Evolutionary conservation across 2,888 invertebrate species (phyloP).

Genomic region (Acrobasis suavella): DNA sequence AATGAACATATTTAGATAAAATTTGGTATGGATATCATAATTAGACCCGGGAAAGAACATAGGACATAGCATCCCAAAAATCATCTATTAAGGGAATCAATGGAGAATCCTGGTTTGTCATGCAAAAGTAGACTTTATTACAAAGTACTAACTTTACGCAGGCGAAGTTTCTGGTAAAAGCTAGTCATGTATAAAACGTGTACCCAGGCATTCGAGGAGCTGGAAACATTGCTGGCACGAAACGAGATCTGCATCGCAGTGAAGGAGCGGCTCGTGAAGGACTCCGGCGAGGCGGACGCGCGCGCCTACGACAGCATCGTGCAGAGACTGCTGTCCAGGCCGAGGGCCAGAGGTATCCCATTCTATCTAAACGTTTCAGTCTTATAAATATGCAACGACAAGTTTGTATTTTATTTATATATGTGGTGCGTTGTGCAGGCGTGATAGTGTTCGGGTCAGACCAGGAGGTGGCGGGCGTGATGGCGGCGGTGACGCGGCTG

Average conservation of each 20-base stretch:
- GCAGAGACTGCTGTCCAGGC: slow-evolving; percentile 89
- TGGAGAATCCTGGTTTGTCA: too few species aligned
- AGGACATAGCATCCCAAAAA: too few species aligned
- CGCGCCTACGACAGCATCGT: slow-evolving; percentile 94
- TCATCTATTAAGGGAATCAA: too few species aligned
- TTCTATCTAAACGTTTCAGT: not conserved
- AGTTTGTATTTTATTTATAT: too few species aligned
- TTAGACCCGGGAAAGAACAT: too few species aligned
- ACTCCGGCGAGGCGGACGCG: slow-evolving; percentile 96
- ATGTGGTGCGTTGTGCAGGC: slow-evolving; percentile 77
- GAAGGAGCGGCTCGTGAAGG: slow-evolving; percentile 96
- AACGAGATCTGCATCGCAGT: slow-evolving; percentile 96
- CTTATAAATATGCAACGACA: not conserved
- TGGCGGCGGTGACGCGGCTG: slow-evolving; percentile 92
- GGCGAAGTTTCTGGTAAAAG: too few species aligned
- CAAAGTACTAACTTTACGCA: too few species aligned
- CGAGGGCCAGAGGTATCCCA: slow-evolving; percentile 90
- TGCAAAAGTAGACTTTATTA: too few species aligned
- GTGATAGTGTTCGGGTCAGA: slow-evolving; percentile 97
- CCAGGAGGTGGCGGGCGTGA: slow-evolving; percentile 97
- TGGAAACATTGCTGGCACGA: slow-evolving; percentile 91
- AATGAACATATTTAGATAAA: too few species aligned
- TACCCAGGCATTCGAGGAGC: slow-evolving; percentile 93
- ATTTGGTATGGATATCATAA: too few species aligned
- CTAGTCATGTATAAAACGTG: slow-evolving; percentile 5